Evolutionary conservation across 2,797 vertebrate genomes (phyloP).

Genomic region (Acipenser ruthenus): DNA sequence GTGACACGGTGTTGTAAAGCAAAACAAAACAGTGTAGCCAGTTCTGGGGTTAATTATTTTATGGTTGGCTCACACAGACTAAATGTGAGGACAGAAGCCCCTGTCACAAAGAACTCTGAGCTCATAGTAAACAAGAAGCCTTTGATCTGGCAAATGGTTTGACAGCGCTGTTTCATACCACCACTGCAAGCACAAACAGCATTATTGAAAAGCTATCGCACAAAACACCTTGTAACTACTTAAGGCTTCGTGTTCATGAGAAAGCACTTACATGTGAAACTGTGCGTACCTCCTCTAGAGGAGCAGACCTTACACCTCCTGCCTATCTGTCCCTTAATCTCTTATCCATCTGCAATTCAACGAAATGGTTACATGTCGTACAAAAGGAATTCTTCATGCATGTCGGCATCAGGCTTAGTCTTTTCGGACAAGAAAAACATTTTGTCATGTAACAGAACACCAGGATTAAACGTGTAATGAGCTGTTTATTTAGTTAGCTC

Average conservation of each 20-base stretch:
- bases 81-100: slow-evolving; percentile 39
- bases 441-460: slow-evolving; percentile 12
- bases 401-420: slow-evolving; percentile 10
- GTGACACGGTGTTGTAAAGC: slow-evolving; percentile 31
- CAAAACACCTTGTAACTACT: slow-evolving; percentile 25
- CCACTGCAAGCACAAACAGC: slow-evolving; percentile 27
- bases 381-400: slow-evolving; percentile 19
- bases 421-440: slow-evolving; percentile 13
- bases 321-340: slow-evolving; percentile 15
- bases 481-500: slow-evolving; percentile 35
- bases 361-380: slow-evolving; percentile 21
- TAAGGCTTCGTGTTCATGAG: slow-evolving; percentile 19
- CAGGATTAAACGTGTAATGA: slow-evolving; percentile 36
- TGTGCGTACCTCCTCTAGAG: slow-evolving; percentile 12
- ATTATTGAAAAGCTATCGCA: slow-evolving; percentile 18
- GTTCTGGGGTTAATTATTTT: slow-evolving; percentile 44
- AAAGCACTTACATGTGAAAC: slow-evolving; percentile 21
- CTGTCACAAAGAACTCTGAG: slow-evolving; percentile 34
- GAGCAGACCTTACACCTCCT: slow-evolving; percentile 21
- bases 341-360: slow-evolving; percentile 18
- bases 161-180: slow-evolving; percentile 25
- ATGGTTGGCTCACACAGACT: slow-evolving; percentile 40
- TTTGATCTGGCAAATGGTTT: slow-evolving; percentile 48
- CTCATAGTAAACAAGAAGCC: slow-evolving; percentile 39
- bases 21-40: slow-evolving; percentile 26